Conservation (phyloP, 2,888 invertebrate genomes). For the Plutella xylostella region DNA sequence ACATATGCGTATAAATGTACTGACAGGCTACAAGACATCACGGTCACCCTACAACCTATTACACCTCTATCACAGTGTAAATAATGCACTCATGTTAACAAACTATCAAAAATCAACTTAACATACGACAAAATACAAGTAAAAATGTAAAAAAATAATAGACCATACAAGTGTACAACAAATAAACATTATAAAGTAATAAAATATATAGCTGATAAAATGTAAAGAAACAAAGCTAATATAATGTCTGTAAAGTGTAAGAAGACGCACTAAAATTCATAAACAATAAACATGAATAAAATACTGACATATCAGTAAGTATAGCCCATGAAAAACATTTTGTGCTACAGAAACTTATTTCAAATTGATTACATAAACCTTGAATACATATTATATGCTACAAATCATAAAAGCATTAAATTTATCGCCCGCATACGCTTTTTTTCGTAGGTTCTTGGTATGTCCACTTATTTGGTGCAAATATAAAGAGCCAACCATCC, state of each 20-base stretch:
- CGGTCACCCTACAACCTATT: conserved; percentile 45
- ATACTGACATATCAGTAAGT: no score
- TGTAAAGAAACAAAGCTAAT: not conserved
- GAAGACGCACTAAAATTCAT: not conserved
- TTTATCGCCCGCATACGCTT: no score
- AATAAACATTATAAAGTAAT: not conserved
- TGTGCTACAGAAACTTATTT: no score
- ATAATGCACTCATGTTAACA: conserved; percentile 61
- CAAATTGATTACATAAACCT: no score
- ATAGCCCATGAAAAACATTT: no score
- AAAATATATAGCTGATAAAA: not conserved
- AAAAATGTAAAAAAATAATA: conserved; percentile 23
- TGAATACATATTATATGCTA: no score
- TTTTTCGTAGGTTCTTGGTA: no score
- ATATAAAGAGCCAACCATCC: no score
- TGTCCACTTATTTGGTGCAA: no score
- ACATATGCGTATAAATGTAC: no score
- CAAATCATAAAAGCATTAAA: no score
- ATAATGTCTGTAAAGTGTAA: not conserved
- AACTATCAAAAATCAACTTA: conserved; percentile 39
- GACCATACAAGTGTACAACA: not conserved
- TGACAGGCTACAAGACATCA: no score
- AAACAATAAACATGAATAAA: not conserved
- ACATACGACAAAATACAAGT: conserved; percentile 29
- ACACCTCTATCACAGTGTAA: conserved; percentile 68